Conservation (phyloP, 2,797 vertebrate genomes). For the Uromys caudimaculatus region DNA sequence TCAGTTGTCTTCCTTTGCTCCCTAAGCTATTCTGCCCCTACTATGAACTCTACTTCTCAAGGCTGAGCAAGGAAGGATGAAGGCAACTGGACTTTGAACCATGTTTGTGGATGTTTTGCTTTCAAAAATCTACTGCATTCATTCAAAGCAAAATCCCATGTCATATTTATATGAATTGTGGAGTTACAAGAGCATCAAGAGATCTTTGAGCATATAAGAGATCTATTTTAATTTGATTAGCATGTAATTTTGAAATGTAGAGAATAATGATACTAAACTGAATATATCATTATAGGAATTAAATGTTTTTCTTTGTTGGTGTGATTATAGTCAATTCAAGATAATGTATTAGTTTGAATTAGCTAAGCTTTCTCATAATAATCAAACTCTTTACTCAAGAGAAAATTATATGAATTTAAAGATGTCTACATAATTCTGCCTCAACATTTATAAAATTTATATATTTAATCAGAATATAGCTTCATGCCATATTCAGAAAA, state of each 20-base stretch:
- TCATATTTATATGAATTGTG: slow-evolving; percentile 18
- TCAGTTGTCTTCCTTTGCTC: not conserved
- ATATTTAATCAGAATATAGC: slow-evolving; percentile 34
- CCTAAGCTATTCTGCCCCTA: not conserved
- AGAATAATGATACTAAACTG: slow-evolving; percentile 33
- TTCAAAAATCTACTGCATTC: slow-evolving; percentile 19
- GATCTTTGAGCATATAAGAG: slow-evolving; percentile 35
- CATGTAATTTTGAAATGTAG: slow-evolving; percentile 12
- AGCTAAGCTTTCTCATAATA: not conserved
- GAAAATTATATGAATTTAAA: slow-evolving; percentile 37
- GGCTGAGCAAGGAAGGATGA: not conserved
- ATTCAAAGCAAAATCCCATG: not conserved
- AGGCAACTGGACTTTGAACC: not conserved
- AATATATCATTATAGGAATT: slow-evolving; percentile 41
- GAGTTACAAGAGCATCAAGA: not conserved
- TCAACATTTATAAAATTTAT: slow-evolving; percentile 32
- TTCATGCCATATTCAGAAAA: slow-evolving; percentile 24
- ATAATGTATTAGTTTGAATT: slow-evolving; percentile 13
- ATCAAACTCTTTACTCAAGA: slow-evolving; percentile 8
- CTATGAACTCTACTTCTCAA: not conserved
- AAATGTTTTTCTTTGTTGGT: slow-evolving; percentile 18
- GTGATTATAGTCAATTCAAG: not conserved
- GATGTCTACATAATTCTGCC: not conserved
- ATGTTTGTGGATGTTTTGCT: not conserved
- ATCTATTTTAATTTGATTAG: slow-evolving; percentile 14